Base-by-base conservation (phyloP, 2,113 vertebrate species). In the Plotosus lineatus region DNA sequence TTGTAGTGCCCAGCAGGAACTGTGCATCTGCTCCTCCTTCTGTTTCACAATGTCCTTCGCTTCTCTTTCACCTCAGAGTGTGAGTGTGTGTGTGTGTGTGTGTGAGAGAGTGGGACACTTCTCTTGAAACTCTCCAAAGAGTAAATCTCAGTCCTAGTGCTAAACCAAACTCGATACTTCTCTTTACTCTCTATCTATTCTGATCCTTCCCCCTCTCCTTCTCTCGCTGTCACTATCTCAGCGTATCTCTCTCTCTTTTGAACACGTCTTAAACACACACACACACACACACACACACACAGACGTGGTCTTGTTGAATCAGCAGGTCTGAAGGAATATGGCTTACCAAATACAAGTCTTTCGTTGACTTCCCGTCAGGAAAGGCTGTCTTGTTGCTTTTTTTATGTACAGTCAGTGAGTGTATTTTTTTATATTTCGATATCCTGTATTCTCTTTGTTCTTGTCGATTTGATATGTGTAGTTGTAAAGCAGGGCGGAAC, bases 311-410 rank as follows among this genome's bases (percentile, higher is more conserved):
- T 90, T 85, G 26, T 86, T 75, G 89, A 91, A 89, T 93, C 91
- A 94, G 92, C 92, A 88, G 92, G 92, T 93, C 93, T 94, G 93
- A 93, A 85, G 17, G 58, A 86, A 89, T 89, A 90, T 89, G 89
- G 84, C 69, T 84, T 80, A 83, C 84, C 77, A 88, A 91, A 89
- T 88, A 88, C 89, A 91, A 87, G 56, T 44, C 84, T 89, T 78
- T 81, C 69, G 74, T 77, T 83, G 77, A 71, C 63, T 83, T 85
- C 81, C 28, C 75, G 56, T 82, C 82, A 86, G 82, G 86, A 86
- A 87, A 87, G 82, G 38, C 60, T 90, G 89, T 88, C 75, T 85
- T 84, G 85, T 28, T 83, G 87, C 88, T 90, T 89, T 89, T 68
- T 33, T 73, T 84, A 84, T 82, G 79, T 90, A 85, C 80, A 71